Evolutionary conservation across 2,113 vertebrate species (phyloP).

Genomic region (Lepus americanus): DNA sequence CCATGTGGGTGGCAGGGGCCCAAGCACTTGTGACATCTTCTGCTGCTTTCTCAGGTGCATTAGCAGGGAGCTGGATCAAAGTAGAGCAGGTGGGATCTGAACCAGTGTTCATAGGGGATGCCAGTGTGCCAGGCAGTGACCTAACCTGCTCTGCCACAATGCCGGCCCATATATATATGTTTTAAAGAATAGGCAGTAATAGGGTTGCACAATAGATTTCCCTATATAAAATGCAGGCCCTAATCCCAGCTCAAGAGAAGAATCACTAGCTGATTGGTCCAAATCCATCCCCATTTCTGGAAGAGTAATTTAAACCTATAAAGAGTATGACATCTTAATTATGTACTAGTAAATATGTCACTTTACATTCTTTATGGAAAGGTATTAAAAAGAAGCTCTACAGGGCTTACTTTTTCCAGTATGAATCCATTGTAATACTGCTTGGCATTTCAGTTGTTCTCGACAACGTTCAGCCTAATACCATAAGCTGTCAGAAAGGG

Average conservation of each 20-base stretch:
- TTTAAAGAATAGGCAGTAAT: constrained; percentile 53
- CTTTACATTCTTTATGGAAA: constrained; percentile 57
- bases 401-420: constrained; percentile 51
- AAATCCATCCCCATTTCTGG: constrained; percentile 42
- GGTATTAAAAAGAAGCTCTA: constrained; percentile 56
- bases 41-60: no score
- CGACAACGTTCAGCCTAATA: constrained; percentile 60
- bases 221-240: neutral
- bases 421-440: constrained; percentile 39
- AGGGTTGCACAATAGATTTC: constrained; percentile 33
- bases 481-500: constrained; percentile 65
- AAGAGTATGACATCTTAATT: constrained; percentile 46
- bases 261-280: constrained; percentile 29
- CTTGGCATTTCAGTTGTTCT: constrained; percentile 61
- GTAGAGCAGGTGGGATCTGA: no score
- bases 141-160: no score
- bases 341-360: constrained; percentile 18
- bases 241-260: constrained; percentile 3
- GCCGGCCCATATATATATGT: neutral
- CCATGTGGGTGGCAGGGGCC: no score
- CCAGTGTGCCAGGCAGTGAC: no score
- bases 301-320: constrained; percentile 66
- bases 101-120: no score
- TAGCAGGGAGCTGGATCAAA: no score
- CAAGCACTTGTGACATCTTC: no score